phyloP scores from a whole-genome alignment of 2,888 invertebrate genomes.

The Lithophane leautieri region DNA sequence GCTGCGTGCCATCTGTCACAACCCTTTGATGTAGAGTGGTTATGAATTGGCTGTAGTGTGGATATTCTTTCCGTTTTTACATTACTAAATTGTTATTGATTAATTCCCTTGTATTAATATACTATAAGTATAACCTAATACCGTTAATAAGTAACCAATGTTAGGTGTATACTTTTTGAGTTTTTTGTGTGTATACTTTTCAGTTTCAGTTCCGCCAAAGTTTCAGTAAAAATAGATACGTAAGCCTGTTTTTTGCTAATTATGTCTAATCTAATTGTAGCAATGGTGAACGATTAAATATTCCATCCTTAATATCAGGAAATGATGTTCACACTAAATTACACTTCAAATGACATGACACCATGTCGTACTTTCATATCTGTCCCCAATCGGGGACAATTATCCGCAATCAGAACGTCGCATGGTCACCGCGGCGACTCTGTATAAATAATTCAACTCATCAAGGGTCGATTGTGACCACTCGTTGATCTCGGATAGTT shows the following conservation, averaged over 20 bases:
- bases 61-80: background rate
- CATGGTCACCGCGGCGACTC: slow-evolving; percentile 72
- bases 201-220: no score
- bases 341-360: slow-evolving; percentile 4
- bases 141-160: background rate
- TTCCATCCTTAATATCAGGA: background rate
- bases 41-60: slow-evolving; percentile 17
- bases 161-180: background rate
- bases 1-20: slow-evolving; percentile 78
- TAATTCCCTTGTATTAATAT: background rate
- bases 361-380: background rate
- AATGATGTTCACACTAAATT: background rate
- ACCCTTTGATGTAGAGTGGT: slow-evolving; percentile 77
- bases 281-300: background rate
- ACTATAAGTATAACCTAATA: background rate
- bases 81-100: background rate
- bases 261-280: background rate
- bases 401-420: slow-evolving; percentile 15
- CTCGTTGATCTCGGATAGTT: slow-evolving; percentile 61
- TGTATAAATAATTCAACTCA: slow-evolving; percentile 85
- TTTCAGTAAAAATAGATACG: no score
- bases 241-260: background rate
- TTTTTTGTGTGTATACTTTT: background rate
- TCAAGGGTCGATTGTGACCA: slow-evolving; percentile 76
- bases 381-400: slow-evolving; percentile 1